Conservation (phyloP, 2,113 vertebrate genomes). For the Falcunculus frontatus region DNA sequence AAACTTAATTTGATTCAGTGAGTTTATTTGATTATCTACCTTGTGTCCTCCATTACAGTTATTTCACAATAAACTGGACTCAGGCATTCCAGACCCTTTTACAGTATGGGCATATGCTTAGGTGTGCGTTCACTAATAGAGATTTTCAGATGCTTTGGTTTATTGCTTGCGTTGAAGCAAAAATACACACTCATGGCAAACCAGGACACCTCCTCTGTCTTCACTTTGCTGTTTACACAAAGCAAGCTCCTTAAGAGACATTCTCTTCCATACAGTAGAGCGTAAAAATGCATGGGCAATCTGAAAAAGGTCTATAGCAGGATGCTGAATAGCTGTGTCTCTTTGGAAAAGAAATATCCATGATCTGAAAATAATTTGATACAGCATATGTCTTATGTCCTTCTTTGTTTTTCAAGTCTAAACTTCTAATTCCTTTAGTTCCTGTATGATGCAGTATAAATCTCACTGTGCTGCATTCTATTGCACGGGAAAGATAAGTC, state of each 20-base stretch:
- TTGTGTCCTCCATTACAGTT: background rate
- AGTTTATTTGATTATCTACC: background rate
- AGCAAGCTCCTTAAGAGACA: background rate
- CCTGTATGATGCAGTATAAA: background rate
- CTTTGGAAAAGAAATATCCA: background rate
- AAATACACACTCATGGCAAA: background rate
- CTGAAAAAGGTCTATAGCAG: background rate
- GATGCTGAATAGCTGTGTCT: background rate
- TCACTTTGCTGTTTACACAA: background rate
- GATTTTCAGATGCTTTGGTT: background rate
- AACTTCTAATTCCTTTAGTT: background rate
- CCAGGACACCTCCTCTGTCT: background rate
- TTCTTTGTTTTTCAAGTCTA: background rate
- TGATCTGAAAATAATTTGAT: background rate
- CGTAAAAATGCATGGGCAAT: background rate
- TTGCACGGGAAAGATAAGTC: background rate
- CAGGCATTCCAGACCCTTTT: background rate
- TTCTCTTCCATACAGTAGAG: background rate
- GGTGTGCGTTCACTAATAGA: rapidly evolving
- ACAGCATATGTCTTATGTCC: background rate
- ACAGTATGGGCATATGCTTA: background rate
- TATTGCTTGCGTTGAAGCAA: background rate
- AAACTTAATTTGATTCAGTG: background rate
- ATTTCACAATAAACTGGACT: background rate
- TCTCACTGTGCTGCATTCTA: background rate